phyloP scores from a whole-genome alignment of 2,888 invertebrate species.

The Polymixis flavicincta region DNA sequence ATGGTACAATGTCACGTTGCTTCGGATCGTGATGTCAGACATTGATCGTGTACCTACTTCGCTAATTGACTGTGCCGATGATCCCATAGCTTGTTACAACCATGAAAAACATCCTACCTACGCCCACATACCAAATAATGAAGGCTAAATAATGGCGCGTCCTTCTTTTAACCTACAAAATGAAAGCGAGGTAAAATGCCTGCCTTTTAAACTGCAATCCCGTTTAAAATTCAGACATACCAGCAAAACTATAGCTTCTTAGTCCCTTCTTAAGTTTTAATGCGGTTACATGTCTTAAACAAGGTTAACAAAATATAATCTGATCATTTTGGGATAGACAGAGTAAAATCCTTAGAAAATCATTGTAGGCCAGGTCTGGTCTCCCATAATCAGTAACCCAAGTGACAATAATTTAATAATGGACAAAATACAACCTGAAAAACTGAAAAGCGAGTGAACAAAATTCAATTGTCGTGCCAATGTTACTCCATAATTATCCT shows the following conservation, averaged over 20 bases:
- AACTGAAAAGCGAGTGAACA: neutral
- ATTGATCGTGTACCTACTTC: slow-evolving; percentile 48
- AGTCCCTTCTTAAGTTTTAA: neutral
- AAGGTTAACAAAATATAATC: neutral
- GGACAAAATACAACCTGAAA: neutral
- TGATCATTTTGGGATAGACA: neutral
- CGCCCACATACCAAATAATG: slow-evolving; percentile 30
- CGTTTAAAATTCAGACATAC: neutral
- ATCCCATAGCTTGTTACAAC: slow-evolving; percentile 38
- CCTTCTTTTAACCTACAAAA: neutral
- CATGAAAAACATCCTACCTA: slow-evolving; percentile 22
- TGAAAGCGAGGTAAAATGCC: neutral
- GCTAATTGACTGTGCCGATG: slow-evolving; percentile 38
- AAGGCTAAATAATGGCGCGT: neutral
- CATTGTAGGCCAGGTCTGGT: neutral
- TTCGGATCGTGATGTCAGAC: slow-evolving; percentile 44
- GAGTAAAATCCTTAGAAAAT: neutral
- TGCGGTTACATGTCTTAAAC: neutral
- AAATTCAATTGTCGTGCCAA: neutral
- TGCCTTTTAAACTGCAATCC: neutral
- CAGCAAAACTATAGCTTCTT: neutral
- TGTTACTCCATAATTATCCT: neutral
- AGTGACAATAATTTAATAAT: neutral
- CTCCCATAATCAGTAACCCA: too few relatives aligned
- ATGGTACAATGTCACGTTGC: neutral